Evolutionary conservation across 2,797 vertebrate genomes (phyloP), one percentile per base, ranked within the genome.

Genomic region (Luscinia megarhynchos): DNA sequence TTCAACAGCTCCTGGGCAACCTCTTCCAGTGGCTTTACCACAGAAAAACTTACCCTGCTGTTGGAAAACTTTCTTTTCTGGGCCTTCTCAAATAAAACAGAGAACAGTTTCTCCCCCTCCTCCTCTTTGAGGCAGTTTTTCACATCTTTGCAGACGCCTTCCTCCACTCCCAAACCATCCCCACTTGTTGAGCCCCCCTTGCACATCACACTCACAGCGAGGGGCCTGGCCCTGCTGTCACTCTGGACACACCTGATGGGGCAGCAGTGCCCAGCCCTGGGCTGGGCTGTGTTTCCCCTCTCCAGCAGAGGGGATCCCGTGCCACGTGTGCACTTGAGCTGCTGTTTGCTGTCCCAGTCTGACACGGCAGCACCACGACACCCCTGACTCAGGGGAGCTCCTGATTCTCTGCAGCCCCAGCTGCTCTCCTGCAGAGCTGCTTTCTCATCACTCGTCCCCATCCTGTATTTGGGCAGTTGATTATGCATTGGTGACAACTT

Each of bases 401-500:
- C 96, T 94, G 93, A 88, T 88, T 95, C 96, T 75, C 76, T 72
- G 76, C 77, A 94, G 76, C 83, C 95, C 95, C 96, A 95, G 95
- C 96, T 93, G 89, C 95, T 84, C 86, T 41, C 91, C 58, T 64
- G 87, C 87, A 94, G 95, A 96, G 86, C 85, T 96, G 96, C 96
- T 94, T 94, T 40, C 91, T 96, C 93, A 96, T 95, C 95, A 91
- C 18, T 95, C 88, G 94, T 95, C 95, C 91, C 94, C 93, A 91
- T 95, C 93, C 95, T 94, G 93, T 91, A 96, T 96, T 90, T 96
- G 94, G 92, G 84, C 87, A 59, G 89, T 69, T 94, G 91, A 96
- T 96, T 94, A 96, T 95, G 96, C 95, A 93, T 89, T 93, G 68
- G 93, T 88, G 95, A 95, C 91, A 95, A 94, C 91, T 94, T 90